Conservation (phyloP, 2,888 invertebrate genomes). For the Rotaria macrura region DNA sequence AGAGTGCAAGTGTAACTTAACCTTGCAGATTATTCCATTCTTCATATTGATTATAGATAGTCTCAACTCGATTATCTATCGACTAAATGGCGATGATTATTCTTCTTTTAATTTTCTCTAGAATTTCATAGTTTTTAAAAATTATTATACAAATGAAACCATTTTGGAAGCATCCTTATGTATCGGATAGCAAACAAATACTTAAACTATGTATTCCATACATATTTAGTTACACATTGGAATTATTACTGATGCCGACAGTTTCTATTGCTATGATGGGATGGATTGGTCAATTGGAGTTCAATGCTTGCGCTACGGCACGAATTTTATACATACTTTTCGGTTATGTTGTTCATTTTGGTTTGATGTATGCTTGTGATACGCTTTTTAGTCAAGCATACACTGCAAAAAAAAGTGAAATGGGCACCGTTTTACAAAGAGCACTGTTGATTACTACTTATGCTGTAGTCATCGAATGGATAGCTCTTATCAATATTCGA, state of each 20-base stretch:
- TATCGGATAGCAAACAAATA: not conserved
- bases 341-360: not conserved
- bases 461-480: constrained; percentile 15
- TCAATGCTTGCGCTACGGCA: not conserved
- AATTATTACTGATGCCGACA: not conserved
- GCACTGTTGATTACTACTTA: not conserved
- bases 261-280: not conserved
- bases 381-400: constrained; percentile 23
- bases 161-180: not conserved
- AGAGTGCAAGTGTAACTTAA: too few relatives aligned
- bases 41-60: too few relatives aligned
- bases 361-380: constrained; percentile 14
- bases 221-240: not conserved
- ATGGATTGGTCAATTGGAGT: not conserved
- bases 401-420: constrained; percentile 18
- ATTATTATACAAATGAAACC: not conserved
- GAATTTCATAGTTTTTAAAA: too few relatives aligned
- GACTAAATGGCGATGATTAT: too few relatives aligned
- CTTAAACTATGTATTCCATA: not conserved
- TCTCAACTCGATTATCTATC: too few relatives aligned
- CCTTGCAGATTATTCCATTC: too few relatives aligned
- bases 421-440: constrained; percentile 20
- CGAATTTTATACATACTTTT: not conserved
- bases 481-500: constrained; percentile 18
- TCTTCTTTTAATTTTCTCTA: too few relatives aligned